phyloP scores from a whole-genome alignment of 2,113 vertebrate genomes.

The Sinocyclocheilus rhinocerous region DNA sequence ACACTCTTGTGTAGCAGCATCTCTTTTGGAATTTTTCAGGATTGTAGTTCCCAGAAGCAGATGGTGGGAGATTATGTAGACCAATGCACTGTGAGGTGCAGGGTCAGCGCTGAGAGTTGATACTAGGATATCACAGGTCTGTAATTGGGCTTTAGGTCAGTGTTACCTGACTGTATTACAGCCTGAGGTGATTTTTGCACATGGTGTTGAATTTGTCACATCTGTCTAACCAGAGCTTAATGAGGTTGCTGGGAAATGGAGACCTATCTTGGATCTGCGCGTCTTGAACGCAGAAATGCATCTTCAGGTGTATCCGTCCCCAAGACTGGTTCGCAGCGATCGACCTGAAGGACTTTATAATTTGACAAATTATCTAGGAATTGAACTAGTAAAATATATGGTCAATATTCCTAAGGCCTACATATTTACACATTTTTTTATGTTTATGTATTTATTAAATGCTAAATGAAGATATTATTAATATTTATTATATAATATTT shows the following conservation, averaged over 20 bases:
- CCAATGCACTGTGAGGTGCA: slow-evolving; percentile 35
- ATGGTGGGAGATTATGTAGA: slow-evolving; percentile 72
- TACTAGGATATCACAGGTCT: slow-evolving; percentile 13
- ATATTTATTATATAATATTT: no score
- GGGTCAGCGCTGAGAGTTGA: slow-evolving; percentile 51
- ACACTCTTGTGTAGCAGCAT: slow-evolving; percentile 29
- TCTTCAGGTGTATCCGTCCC: no score
- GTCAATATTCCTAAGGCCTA: no score
- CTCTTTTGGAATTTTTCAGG: slow-evolving; percentile 38
- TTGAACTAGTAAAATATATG: no score
- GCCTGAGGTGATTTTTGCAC: slow-evolving; percentile 37
- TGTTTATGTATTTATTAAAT: no score
- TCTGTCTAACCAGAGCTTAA: slow-evolving; percentile 51
- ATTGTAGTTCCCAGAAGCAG: slow-evolving; percentile 65
- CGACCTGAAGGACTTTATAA: no score
- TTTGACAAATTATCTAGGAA: no score
- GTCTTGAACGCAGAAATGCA: no score
- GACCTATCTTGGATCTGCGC: no score
- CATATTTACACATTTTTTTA: no score
- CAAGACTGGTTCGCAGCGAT: no score
- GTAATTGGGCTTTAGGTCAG: slow-evolving; percentile 45
- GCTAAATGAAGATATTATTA: not conserved
- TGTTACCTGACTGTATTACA: slow-evolving; percentile 7
- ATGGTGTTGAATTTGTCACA: slow-evolving; percentile 38
- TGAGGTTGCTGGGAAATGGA: slow-evolving; percentile 41